Evolutionary conservation across 2,113 vertebrate species (phyloP).

Genomic region (Setophaga coronata): DNA sequence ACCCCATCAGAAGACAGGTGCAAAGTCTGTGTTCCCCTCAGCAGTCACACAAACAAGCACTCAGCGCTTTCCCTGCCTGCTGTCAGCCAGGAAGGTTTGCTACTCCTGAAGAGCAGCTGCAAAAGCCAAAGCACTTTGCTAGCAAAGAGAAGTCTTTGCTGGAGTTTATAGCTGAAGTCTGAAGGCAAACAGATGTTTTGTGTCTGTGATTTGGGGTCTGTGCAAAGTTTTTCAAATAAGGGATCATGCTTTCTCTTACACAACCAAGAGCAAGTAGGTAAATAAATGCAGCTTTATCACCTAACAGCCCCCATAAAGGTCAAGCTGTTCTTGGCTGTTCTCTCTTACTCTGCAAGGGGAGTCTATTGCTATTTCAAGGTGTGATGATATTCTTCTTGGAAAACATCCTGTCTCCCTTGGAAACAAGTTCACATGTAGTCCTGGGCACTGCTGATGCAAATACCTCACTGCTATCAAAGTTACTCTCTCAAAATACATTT

Average conservation of each 20-base stretch:
- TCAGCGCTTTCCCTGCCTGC: neutral
- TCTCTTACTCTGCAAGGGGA: neutral
- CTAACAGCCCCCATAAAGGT: neutral
- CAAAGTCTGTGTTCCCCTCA: neutral
- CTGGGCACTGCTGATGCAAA: constrained; percentile 31
- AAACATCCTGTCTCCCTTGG: constrained; percentile 43
- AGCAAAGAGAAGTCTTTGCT: neutral
- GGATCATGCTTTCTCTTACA: neutral
- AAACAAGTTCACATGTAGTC: constrained; percentile 34
- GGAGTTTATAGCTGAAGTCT: neutral
- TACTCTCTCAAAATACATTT: neutral
- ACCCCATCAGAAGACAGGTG: neutral
- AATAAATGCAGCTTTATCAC: neutral
- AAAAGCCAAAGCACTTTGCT: neutral
- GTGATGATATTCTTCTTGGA: constrained; percentile 36
- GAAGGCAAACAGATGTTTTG: neutral
- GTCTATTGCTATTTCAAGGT: constrained; percentile 48
- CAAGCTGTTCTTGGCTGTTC: constrained; percentile 25
- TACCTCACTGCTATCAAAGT: neutral
- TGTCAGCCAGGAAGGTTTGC: neutral
- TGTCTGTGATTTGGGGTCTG: neutral
- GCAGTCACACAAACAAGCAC: neutral
- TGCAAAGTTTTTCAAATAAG: neutral
- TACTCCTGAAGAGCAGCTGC: neutral
- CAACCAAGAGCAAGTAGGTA: neutral